These are phyloP conservation scores for Cyphomyrmex costatus DNA, from an alignment of 1,140 invertebrate genomes.

Conservation along the genomic window DNA sequence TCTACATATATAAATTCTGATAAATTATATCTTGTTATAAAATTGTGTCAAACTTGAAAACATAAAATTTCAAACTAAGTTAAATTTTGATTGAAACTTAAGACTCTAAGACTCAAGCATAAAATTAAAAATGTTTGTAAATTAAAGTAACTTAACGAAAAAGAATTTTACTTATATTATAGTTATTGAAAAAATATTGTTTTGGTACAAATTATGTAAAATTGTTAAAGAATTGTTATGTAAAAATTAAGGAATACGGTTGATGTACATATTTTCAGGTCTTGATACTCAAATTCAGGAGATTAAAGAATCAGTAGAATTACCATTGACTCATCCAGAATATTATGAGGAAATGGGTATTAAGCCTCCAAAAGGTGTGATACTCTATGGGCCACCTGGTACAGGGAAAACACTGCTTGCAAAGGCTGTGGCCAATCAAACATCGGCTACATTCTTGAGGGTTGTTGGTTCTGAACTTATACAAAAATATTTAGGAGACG, in stretches of 20 bases:
- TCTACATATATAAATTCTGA: constrained; percentile 5
- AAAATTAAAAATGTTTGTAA: constrained; percentile 6
- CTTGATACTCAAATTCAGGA: constrained; percentile 99
- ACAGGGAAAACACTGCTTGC: constrained; percentile 99
- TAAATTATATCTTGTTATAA: constrained; percentile 4
- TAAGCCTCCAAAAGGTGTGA: constrained; percentile 99
- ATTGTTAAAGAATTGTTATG: neutral
- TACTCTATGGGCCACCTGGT: constrained; percentile 99
- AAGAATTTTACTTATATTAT: constrained; percentile 25
- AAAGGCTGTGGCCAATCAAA: constrained; percentile 99
- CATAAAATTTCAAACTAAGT: neutral
- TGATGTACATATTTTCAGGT: constrained; percentile 84
- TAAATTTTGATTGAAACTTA: neutral
- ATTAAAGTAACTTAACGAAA: constrained; percentile 15
- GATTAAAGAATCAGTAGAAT: constrained; percentile 99
- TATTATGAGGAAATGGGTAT: constrained; percentile 99
- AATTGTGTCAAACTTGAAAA: neutral
- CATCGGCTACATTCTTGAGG: constrained; percentile 99
- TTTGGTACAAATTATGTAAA: neutral
- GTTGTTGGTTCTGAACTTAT: constrained; percentile 99
- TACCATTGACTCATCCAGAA: constrained; percentile 99
- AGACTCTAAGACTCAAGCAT: neutral
- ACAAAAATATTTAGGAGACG: constrained; percentile 99
- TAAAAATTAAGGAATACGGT: neutral
- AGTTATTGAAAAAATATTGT: neutral